Evolutionary conservation across 2,888 invertebrate species (phyloP).

Genomic region (Caenorhabditis drosophilae): DNA sequence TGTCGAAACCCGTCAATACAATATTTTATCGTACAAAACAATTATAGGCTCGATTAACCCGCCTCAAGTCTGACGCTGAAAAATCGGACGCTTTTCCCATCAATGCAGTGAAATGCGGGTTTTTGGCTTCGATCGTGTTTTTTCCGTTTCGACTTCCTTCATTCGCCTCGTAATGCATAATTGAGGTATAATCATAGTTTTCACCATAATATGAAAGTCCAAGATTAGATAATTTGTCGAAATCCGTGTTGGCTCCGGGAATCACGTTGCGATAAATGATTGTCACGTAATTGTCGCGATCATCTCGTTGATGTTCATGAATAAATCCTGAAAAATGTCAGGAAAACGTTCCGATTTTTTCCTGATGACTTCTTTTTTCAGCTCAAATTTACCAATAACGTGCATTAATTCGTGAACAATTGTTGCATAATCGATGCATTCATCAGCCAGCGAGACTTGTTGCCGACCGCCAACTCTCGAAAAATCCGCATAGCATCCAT

Average conservation of each 20-base stretch:
- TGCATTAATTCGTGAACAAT: constrained; percentile 82
- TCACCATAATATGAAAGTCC: constrained; percentile 67
- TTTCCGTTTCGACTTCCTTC: constrained; percentile 62
- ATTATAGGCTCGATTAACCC: constrained; percentile 64
- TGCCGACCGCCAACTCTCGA: constrained; percentile 80
- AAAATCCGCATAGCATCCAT: constrained; percentile 79
- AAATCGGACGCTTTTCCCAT: constrained; percentile 67
- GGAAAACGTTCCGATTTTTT: neutral
- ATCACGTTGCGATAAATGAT: constrained; percentile 64
- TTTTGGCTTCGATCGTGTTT: constrained; percentile 66
- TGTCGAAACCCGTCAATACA: too few relatives aligned
- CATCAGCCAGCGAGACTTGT: constrained; percentile 75
- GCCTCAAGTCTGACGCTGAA: constrained; percentile 60
- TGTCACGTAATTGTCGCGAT: constrained; percentile 61
- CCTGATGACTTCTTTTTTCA: neutral
- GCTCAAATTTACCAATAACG: constrained; percentile 55
- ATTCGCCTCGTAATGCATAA: constrained; percentile 65
- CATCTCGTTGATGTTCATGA: constrained; percentile 67
- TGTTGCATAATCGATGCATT: constrained; percentile 73
- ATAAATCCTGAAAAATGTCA: constrained; percentile 54
- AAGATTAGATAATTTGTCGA: constrained; percentile 63
- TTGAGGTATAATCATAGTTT: constrained; percentile 65
- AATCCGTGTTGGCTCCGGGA: constrained; percentile 66
- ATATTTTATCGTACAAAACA: too few relatives aligned
- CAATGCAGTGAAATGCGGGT: constrained; percentile 54